A percentile compares a stretch with the other conserved stretches of the same genome.
Conservation (phyloP, 1,140 invertebrate genomes). For the Drosophila arawakana region DNA sequence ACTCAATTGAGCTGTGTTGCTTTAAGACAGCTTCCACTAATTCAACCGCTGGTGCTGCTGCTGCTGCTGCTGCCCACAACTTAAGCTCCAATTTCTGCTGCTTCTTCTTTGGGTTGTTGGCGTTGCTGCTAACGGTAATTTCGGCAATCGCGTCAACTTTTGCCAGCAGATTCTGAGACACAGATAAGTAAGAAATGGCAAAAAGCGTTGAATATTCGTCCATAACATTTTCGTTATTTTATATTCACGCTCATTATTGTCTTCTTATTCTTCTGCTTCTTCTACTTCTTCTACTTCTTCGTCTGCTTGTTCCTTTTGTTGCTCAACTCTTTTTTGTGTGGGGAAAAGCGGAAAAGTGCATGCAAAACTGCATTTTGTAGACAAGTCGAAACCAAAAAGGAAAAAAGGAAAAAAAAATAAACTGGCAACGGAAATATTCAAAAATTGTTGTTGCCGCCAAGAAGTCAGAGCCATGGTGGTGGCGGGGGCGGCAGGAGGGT, state of each 20-base stretch:
- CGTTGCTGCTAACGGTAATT: slow-evolving; percentile 48
- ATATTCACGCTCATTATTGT: slow-evolving; percentile 45
- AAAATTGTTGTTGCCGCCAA: slow-evolving; percentile 65
- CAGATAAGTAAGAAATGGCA: slow-evolving; percentile 52
- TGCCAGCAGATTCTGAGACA: slow-evolving; percentile 57
- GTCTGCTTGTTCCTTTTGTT: slow-evolving; percentile 9
- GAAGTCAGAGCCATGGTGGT: not conserved
- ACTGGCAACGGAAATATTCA: slow-evolving; percentile 81
- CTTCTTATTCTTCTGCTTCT: not conserved
- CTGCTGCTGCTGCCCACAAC: not conserved
- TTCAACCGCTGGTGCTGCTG: not conserved
- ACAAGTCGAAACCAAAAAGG: slow-evolving; percentile 61
- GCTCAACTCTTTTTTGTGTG: not conserved
- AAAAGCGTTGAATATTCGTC: slow-evolving; percentile 56
- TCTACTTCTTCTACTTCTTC: too few species aligned
- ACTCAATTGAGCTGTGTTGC: not conserved
- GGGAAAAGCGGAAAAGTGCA: slow-evolving; percentile 57
- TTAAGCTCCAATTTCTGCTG: not conserved
- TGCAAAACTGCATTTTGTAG: slow-evolving; percentile 80
- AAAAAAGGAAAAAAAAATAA: not conserved
- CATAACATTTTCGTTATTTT: slow-evolving; percentile 55
- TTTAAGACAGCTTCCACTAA: not conserved
- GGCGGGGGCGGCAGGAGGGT: not conserved
- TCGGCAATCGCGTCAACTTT: slow-evolving; percentile 70
- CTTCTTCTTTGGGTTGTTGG: slow-evolving; percentile 1